phyloP scores from a whole-genome alignment of 2,113 vertebrate species.

The Atherinomorus stipes region DNA sequence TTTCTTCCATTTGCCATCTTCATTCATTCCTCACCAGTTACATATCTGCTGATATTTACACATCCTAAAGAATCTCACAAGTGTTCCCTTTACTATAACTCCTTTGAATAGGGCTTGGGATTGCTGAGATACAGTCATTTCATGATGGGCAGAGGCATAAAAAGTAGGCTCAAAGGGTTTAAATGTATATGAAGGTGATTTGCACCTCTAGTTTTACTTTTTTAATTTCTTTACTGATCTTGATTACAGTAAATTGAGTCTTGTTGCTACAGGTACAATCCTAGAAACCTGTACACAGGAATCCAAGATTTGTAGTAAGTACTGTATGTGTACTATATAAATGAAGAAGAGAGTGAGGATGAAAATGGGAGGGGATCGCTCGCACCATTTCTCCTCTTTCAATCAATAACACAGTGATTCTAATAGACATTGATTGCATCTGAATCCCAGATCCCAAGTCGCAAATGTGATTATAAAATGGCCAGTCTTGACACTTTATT shows the following conservation, averaged over 20 bases:
- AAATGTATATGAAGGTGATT: neutral
- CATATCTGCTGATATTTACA: no score
- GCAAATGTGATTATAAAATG: slow-evolving; percentile 86
- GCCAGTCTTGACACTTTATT: slow-evolving; percentile 85
- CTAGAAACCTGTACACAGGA: slow-evolving; percentile 30
- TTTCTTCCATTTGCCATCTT: no score
- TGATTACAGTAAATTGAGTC: neutral
- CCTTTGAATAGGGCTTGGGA: no score
- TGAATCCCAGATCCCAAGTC: slow-evolving; percentile 83
- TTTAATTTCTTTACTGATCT: neutral
- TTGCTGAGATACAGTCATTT: no score
- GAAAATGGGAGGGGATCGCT: slow-evolving; percentile 66
- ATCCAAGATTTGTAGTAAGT: slow-evolving; percentile 12
- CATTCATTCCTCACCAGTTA: no score
- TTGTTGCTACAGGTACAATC: slow-evolving; percentile 57
- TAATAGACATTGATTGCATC: slow-evolving; percentile 87
- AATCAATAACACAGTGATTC: slow-evolving; percentile 85
- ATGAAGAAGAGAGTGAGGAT: slow-evolving; percentile 36
- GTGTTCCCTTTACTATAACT: no score
- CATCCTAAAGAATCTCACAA: no score
- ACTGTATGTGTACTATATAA: slow-evolving; percentile 36
- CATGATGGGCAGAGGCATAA: no score
- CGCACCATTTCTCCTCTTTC: slow-evolving; percentile 82
- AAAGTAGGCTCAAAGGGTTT: no score
- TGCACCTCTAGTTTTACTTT: neutral